These are phyloP conservation scores for Scaptomyza polygonia DNA, from an alignment of 2,888 invertebrate genomes.

Conservation along the genomic window DNA sequence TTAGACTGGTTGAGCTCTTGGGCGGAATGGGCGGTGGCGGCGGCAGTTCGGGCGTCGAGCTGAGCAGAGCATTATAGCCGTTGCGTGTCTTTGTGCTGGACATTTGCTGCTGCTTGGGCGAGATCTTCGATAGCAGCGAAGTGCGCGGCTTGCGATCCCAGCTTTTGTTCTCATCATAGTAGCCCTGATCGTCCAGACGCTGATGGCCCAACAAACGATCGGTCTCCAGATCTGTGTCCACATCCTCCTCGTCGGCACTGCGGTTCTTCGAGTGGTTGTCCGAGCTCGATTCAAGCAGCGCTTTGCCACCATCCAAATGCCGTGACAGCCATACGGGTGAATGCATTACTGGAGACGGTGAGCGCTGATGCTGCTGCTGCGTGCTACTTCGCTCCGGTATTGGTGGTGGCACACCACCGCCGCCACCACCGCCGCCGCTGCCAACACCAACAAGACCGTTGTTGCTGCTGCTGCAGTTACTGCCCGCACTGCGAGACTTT, in stretches of 20 bases:
- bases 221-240: conserved; percentile 99
- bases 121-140: conserved; percentile 83
- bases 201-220: conserved; percentile 97
- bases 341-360: conserved; percentile 83
- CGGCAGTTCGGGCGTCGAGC: conserved; percentile 83
- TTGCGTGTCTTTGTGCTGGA: conserved; percentile 82
- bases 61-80: conserved; percentile 83
- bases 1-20: conserved; percentile 62
- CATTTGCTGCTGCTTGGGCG: conserved; percentile 82
- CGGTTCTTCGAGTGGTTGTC: conserved; percentile 88
- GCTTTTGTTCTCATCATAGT: conserved; percentile 91
- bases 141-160: conserved; percentile 83
- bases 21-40: conserved; percentile 82
- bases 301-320: conserved; percentile 83
- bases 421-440: conserved; percentile 14
- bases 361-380: conserved; percentile 59
- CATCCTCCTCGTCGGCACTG: conserved; percentile 91
- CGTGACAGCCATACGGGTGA: conserved; percentile 90
- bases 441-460: conserved; percentile 25
- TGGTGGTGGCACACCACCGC: conserved; percentile 45
- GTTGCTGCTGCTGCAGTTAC: conserved; percentile 55
- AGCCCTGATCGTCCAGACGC: conserved; percentile 95
- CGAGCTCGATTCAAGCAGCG: conserved; percentile 75
- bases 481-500: conserved; percentile 52
- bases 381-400: conserved; percentile 80